phyloP scores from a whole-genome alignment of 92 coral and sea anemone species.

The Heliopora coerulea region DNA sequence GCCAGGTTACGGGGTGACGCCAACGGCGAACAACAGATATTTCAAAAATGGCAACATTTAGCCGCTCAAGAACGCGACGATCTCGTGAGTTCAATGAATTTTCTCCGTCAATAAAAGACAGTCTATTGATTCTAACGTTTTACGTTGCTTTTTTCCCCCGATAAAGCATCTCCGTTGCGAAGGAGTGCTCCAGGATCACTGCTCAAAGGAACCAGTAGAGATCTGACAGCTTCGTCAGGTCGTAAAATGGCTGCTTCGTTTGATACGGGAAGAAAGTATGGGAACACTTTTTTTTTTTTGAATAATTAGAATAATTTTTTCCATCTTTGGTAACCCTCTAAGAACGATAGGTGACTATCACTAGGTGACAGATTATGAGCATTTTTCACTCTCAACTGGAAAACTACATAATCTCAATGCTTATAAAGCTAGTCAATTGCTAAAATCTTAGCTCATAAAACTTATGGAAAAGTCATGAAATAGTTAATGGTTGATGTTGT shows the following conservation, averaged over 20 bases:
- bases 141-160: not conserved
- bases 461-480: no score
- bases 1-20: not conserved
- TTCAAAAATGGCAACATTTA: constrained; percentile 81
- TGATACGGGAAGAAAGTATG: constrained; percentile 58
- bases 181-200: constrained; percentile 67
- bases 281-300: no score
- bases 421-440: no score
- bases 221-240: constrained; percentile 58
- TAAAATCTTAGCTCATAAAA: no score
- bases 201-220: constrained; percentile 79
- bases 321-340: not conserved
- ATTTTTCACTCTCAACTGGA: no score
- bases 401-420: no score
- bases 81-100: constrained; percentile 62
- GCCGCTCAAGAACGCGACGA: constrained; percentile 77
- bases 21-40: not conserved
- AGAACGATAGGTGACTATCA: no score
- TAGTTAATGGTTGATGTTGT: no score
- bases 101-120: no score
- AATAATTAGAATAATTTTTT: not conserved
- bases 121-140: not conserved
- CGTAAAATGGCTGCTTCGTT: constrained; percentile 87
- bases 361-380: no score
- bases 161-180: constrained; percentile 84